Evolutionary conservation across 2,888 invertebrate species (phyloP), one percentile per base, ranked within the genome.

Genomic region (Cremastobaeus sp.): DNA sequence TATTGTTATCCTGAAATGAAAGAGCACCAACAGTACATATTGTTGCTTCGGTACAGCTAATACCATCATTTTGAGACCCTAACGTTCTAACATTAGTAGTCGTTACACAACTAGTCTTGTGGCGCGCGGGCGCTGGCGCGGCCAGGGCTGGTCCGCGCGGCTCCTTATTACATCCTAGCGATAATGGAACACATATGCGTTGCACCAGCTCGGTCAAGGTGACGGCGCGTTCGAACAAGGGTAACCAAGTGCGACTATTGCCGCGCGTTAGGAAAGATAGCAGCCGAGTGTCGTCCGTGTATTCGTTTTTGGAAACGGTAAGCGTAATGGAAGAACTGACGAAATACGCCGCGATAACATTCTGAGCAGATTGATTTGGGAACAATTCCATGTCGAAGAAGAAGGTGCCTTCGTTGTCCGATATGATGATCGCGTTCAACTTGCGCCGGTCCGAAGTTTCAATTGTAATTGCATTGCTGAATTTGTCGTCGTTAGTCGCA

Each of bases 21-120:
- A 88, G 88, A 88, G 88, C 88, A 88, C 88, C 88, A 88, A 87
- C 88, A 87, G 86, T 88, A 85, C 84, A 86, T 81, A 86, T 88
- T 87, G 87, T 87, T 87, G 87, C 87, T 86, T 86, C 86, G 86
- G 85, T 85, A 86, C 84, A 81, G 82, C 84, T 86, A 86, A 86
- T 87, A 86, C 86, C 86, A 85, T 87, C 84, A 83, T 84, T 85
- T 85, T 84, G 83, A 82, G 84, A 86, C 84, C 81, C 84, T 84
- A 84, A 81, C 75, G 81, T 80, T 69, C 82, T 84, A 84, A 81
- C 78, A 83, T 84, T 83, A 84, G 83, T 83, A 84, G 83, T 84
- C 81, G 81, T 83, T 81, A 81, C 79, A 80, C 66, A 79, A 83
- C 83, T 84, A 84, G 83, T 84, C 84, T 84, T 84, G 84, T 84